These are phyloP conservation scores for Amaurobius ferox DNA, from an alignment of 2,888 invertebrate species.

Conservation along the genomic window DNA sequence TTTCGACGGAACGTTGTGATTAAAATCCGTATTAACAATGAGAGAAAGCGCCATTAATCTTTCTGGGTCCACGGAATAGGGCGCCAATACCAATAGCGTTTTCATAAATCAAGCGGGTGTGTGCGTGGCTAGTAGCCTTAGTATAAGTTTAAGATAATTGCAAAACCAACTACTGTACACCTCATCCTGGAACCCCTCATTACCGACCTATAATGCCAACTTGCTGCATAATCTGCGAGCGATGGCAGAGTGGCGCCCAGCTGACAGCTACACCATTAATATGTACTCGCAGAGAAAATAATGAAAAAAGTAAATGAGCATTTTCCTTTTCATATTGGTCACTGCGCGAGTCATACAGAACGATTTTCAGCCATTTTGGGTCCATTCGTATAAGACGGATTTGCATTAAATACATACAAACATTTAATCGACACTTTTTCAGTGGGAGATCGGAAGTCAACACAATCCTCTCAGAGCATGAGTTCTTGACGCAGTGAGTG, in stretches of 20 bases:
- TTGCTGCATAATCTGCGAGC: conserved; percentile 11
- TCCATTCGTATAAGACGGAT: too few species aligned
- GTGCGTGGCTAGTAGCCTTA: background rate
- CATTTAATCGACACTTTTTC: too few species aligned
- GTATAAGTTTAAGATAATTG: conserved; percentile 7
- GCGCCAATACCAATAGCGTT: conserved; percentile 15
- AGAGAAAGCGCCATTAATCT: conserved; percentile 15
- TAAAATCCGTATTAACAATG: conserved; percentile 22
- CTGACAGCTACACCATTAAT: conserved; percentile 43
- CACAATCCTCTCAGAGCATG: too few species aligned
- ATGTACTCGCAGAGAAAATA: background rate
- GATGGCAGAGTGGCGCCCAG: conserved; percentile 46
- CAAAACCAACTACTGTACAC: conserved; percentile 20
- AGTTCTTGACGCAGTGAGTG: too few species aligned
- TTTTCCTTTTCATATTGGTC: background rate
- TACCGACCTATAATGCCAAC: conserved; percentile 13
- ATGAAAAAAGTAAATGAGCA: too few species aligned
- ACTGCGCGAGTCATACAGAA: too few species aligned
- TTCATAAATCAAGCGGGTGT: conserved; percentile 19
- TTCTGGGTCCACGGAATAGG: background rate
- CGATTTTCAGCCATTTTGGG: too few species aligned
- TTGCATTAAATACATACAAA: too few species aligned
- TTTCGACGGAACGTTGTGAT: background rate
- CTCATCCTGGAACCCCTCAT: conserved; percentile 28
- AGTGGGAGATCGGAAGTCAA: too few species aligned